Evolutionary conservation across 1,140 invertebrate species (phyloP), one percentile per base, ranked within the genome.

Genomic region (Maconellicoccus hirsutus): DNA sequence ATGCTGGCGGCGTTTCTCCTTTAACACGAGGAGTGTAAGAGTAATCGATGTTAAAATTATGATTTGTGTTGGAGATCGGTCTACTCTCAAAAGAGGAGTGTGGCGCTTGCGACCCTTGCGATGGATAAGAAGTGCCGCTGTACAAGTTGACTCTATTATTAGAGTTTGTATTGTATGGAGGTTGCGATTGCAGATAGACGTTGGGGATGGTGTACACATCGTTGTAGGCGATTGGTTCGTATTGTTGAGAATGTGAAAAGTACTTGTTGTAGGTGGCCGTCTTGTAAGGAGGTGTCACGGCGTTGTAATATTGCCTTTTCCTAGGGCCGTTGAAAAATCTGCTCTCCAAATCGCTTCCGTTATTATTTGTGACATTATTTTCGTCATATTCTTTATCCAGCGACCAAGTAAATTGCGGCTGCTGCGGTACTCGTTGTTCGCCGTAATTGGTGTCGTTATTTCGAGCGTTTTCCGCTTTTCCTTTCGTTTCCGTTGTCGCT

Each of bases 271-370:
- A 4, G 21, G 21, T 66, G 10, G 22, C 3, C 3, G 25, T 26
- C 22, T 23, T 10, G 22, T 66, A 25, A 4, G 19, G 10, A 3
- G 52, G 6, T 16, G 16, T 16, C 3, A 7, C 6, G 21, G 4
- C 3, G 22, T 66, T 26, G 19, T 66, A 14, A 22, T 66, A 26
- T 66, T 26, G 61, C 19, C 19, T 66, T 66, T 66, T 66, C 61
- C 25, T 66, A 10, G 61, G 61, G 25, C 61, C 61, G 61, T 25
- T 66, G 61, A 16, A 66, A 66, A 66, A 66, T 66, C 25, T 66
- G 21, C 10, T 66, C 21, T 66, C 61, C 3, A 26, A 23, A 4
- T 66, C 25, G 21, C 22, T 25, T 8, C 19, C 21, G 22, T 22
- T 16, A 4, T 26, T 66, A 3, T 3, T 6, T 16, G 6, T 6